Evolutionary conservation across 2,113 vertebrate genomes (phyloP).

Genomic region (Eupsittula cactorum): DNA sequence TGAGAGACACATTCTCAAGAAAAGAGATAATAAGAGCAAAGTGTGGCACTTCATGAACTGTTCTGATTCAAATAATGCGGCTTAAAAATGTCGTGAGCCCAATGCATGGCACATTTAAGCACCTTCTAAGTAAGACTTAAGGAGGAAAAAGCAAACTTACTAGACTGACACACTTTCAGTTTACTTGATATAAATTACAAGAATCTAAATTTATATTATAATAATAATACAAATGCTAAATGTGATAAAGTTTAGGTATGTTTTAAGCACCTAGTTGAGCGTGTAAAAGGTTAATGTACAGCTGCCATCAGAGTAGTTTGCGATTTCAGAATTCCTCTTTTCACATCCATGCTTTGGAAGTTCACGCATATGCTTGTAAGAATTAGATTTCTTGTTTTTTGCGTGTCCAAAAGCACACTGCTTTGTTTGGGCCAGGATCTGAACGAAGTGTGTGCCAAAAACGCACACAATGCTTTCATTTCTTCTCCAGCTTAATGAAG

Average conservation of each 20-base stretch:
- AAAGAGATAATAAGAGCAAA: neutral
- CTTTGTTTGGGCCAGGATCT: neutral
- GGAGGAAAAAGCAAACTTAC: neutral
- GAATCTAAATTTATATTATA: neutral
- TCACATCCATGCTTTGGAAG: neutral
- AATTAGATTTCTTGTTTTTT: neutral
- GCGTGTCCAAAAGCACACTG: neutral
- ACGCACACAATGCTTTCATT: neutral
- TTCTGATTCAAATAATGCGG: neutral
- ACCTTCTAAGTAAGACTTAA: neutral
- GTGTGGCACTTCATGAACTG: neutral
- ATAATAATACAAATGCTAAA: neutral
- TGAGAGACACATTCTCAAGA: neutral
- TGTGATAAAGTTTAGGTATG: neutral
- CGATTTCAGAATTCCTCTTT: neutral
- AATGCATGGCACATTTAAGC: neutral
- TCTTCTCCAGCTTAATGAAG: neutral
- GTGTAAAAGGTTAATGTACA: accelerated
- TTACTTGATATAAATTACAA: neutral
- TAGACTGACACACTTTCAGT: neutral
- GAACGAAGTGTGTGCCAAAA: neutral
- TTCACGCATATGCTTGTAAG: neutral
- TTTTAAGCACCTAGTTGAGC: neutral
- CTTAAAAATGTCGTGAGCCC: neutral
- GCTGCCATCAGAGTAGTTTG: neutral